Conservation (phyloP, 2,797 vertebrate species). For the Morelia viridis region DNA sequence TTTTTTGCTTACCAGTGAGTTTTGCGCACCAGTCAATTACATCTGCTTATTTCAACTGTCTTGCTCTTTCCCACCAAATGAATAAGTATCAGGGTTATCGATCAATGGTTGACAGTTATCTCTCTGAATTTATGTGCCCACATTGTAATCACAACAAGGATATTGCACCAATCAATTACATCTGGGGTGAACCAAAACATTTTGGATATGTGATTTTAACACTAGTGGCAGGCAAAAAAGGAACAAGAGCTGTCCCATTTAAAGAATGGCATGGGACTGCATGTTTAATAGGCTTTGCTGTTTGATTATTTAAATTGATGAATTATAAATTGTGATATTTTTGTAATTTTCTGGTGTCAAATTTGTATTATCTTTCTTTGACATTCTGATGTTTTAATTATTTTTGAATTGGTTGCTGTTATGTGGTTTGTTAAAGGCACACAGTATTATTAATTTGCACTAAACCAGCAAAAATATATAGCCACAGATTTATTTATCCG, state of each 20-base stretch:
- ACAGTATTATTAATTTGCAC: too few species aligned
- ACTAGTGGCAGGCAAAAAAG: background rate
- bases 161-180: background rate
- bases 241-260: background rate
- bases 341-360: too few species aligned
- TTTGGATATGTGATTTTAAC: background rate
- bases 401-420: too few species aligned
- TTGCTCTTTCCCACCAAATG: background rate
- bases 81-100: background rate
- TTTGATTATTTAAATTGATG: background rate
- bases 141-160: background rate
- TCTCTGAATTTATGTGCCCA: background rate
- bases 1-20: background rate
- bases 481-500: too few species aligned
- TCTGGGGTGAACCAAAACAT: background rate
- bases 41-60: background rate
- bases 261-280: background rate
- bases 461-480: too few species aligned
- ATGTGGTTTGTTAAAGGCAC: too few species aligned
- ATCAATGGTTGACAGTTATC: background rate
- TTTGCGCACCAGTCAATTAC: background rate
- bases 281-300: background rate
- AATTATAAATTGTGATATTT: background rate
- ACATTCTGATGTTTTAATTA: too few species aligned
- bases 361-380: too few species aligned